Conservation (phyloP, 2,113 vertebrate species). For the Xiphophorus couchianus region DNA sequence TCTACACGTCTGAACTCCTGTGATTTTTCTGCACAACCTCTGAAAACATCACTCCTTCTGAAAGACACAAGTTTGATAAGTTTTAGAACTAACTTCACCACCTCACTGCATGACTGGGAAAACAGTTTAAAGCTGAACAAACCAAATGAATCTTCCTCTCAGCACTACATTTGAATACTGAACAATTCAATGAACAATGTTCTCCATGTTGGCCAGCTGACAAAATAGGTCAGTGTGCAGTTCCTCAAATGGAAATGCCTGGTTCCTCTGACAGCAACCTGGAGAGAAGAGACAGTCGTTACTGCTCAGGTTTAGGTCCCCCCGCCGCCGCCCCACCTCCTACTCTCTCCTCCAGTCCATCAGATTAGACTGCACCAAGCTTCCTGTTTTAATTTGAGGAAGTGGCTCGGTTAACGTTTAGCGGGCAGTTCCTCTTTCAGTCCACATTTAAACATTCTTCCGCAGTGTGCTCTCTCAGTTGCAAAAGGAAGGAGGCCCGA, state of each 20-base stretch:
- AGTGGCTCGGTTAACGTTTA: constrained; percentile 71
- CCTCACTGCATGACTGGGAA: not conserved
- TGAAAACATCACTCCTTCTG: not conserved
- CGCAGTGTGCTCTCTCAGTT: constrained; percentile 43
- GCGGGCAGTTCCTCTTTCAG: constrained; percentile 77
- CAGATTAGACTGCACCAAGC: constrained; percentile 58
- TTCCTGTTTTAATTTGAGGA: constrained; percentile 78
- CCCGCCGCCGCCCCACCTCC: not conserved
- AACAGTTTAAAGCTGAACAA: not conserved
- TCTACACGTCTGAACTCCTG: not conserved
- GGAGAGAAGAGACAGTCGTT: constrained; percentile 12
- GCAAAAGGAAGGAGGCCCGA: constrained; percentile 18
- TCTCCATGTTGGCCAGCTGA: not conserved
- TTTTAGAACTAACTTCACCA: not conserved
- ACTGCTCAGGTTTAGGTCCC: constrained; percentile 21
- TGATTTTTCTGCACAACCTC: not conserved
- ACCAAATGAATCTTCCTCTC: not conserved
- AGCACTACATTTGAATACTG: constrained; percentile 19
- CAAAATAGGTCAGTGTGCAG: constrained; percentile 17
- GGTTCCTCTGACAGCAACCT: constrained; percentile 52
- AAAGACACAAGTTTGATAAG: not conserved
- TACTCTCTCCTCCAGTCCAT: not conserved
- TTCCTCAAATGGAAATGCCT: constrained; percentile 45
- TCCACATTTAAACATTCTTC: constrained; percentile 68
- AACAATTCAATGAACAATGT: constrained; percentile 3